Conservation (phyloP, 2,113 vertebrate genomes). For the Romanogobio albipinnatus region DNA sequence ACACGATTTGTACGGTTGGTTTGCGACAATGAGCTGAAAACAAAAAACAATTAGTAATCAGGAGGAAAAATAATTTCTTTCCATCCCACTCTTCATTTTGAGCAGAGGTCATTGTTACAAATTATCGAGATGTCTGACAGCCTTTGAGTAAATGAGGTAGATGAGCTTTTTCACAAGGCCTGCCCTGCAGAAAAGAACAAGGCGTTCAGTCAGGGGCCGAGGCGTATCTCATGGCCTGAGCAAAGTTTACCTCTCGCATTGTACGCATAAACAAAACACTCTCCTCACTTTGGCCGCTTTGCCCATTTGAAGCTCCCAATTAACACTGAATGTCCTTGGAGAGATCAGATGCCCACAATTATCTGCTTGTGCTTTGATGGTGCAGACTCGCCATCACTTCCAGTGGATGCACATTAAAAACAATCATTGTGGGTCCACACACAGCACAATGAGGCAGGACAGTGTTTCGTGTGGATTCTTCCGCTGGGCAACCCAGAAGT, state of each 20-base stretch:
- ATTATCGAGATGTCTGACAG: conserved; percentile 51
- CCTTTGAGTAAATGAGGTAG: conserved; percentile 42
- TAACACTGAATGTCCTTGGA: conserved; percentile 70
- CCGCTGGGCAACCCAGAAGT: conserved; percentile 50
- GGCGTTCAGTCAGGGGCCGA: conserved; percentile 56
- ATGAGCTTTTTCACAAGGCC: conserved; percentile 61
- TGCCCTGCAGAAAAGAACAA: conserved; percentile 58
- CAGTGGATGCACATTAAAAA: conserved; percentile 66
- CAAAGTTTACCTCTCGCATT: conserved; percentile 54
- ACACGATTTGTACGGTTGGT: conserved; percentile 23
- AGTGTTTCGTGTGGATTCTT: conserved; percentile 39
- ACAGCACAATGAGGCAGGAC: conserved; percentile 61
- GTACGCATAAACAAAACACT: conserved; percentile 71
- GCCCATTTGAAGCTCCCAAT: conserved; percentile 73
- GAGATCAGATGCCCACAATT: conserved; percentile 73
- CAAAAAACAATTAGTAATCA: conserved; percentile 39
- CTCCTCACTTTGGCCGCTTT: conserved; percentile 59
- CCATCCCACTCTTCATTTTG: conserved; percentile 23
- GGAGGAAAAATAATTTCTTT: conserved; percentile 31
- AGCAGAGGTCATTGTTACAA: conserved; percentile 61
- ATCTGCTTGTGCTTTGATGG: conserved; percentile 72
- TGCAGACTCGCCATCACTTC: conserved; percentile 64
- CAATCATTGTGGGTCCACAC: conserved; percentile 61
- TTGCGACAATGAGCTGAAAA: conserved; percentile 35
- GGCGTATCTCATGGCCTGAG: conserved; percentile 43